These are phyloP conservation scores for Drosophila yooni DNA, from an alignment of 2,888 invertebrate species.

Conservation along the genomic window DNA sequence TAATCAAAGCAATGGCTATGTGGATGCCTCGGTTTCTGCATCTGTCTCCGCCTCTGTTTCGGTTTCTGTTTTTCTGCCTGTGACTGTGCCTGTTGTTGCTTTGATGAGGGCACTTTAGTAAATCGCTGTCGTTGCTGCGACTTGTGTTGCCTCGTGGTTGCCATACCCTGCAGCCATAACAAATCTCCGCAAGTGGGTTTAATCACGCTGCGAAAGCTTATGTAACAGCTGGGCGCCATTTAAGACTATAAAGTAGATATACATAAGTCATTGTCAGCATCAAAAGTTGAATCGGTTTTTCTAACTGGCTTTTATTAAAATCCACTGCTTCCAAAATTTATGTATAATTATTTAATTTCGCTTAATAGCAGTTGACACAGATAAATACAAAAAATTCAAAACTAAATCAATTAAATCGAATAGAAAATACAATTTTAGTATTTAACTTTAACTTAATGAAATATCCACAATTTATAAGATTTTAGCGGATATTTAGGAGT, in stretches of 20 bases:
- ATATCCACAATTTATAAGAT: too few relatives aligned
- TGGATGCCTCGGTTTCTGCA: constrained; percentile 17
- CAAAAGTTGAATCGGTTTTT: neutral
- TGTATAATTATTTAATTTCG: too few relatives aligned
- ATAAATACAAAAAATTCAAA: too few relatives aligned
- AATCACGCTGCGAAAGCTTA: neutral
- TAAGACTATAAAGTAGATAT: neutral
- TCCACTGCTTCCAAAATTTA: too few relatives aligned
- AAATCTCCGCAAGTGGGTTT: neutral
- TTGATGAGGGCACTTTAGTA: constrained; percentile 78
- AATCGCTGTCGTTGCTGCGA: constrained; percentile 61
- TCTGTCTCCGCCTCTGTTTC: neutral
- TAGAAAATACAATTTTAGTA: too few relatives aligned
- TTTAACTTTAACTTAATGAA: too few relatives aligned
- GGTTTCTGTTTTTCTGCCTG: constrained; percentile 11
- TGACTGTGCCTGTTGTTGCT: constrained; percentile 72
- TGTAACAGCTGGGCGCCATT: neutral
- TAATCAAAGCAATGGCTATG: constrained; percentile 54
- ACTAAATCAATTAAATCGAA: too few relatives aligned
- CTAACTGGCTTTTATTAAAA: neutral
- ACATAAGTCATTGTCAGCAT: neutral
- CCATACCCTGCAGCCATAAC: constrained; percentile 13
- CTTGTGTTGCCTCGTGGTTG: constrained; percentile 24
- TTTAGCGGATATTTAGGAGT: too few relatives aligned
- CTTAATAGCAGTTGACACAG: too few relatives aligned